These are phyloP conservation scores for Agrotis exclamationis DNA, from an alignment of 2,888 invertebrate genomes.

Conservation along the genomic window DNA sequence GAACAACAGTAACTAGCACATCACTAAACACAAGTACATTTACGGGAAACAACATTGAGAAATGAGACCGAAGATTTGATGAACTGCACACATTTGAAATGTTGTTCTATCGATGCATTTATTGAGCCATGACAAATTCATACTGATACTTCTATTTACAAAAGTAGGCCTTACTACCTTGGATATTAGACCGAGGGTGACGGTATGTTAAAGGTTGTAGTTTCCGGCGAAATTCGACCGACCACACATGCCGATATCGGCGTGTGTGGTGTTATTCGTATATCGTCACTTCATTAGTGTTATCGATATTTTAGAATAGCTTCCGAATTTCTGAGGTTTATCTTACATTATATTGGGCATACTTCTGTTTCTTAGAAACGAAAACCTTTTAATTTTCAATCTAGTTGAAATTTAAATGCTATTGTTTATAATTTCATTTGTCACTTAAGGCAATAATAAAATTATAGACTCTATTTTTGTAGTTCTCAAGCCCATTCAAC, in stretches of 20 bases:
- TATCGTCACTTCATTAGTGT: slow-evolving; percentile 81
- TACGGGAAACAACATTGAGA: slow-evolving; percentile 78
- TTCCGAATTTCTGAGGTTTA: slow-evolving; percentile 66
- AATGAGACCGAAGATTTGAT: slow-evolving; percentile 86
- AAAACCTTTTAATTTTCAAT: not conserved
- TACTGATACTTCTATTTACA: slow-evolving; percentile 25
- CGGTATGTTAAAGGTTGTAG: slow-evolving; percentile 25
- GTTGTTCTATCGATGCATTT: slow-evolving; percentile 82
- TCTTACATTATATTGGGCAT: slow-evolving; percentile 44
- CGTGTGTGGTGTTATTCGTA: slow-evolving; percentile 78
- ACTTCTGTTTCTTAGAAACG: not conserved
- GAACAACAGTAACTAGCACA: slow-evolving; percentile 66
- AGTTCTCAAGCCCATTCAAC: not conserved
- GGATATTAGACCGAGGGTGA: slow-evolving; percentile 47
- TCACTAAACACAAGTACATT: slow-evolving; percentile 55
- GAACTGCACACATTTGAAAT: slow-evolving; percentile 82
- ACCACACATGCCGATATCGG: slow-evolving; percentile 76
- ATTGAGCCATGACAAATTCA: slow-evolving; percentile 69
- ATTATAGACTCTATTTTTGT: not conserved
- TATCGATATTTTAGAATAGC: slow-evolving; percentile 74
- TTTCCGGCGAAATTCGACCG: slow-evolving; percentile 44
- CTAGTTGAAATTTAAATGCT: not conserved
- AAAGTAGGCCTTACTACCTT: slow-evolving; percentile 58
- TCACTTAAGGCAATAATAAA: not conserved
- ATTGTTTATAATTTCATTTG: no score